Percentiles rank a stretch among this genome's conserved stretches.
Evolutionary conservation across 37 sponge, comb jelly and placozoan species (phyloP).

Genomic region (Cliona cf. orientalis): DNA sequence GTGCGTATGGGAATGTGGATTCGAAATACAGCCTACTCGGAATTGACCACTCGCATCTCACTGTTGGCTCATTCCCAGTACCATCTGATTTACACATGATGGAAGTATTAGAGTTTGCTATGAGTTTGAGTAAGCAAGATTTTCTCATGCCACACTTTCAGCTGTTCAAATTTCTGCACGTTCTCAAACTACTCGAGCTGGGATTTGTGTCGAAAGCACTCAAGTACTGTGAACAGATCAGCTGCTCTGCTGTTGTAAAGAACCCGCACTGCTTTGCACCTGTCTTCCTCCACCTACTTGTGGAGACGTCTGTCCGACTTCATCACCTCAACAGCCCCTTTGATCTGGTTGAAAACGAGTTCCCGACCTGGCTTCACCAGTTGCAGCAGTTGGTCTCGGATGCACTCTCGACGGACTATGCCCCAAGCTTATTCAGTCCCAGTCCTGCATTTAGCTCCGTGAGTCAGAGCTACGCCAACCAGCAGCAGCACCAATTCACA

Average conservation of each 20-base stretch:
- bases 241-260: slow-evolving; percentile 12
- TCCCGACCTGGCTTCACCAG: slow-evolving; percentile 63
- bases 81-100: slow-evolving; percentile 55
- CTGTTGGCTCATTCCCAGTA: slow-evolving; percentile 12
- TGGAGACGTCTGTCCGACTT: slow-evolving; percentile 43
- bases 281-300: slow-evolving; percentile 26
- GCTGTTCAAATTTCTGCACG: slow-evolving; percentile 58
- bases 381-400: slow-evolving; percentile 31
- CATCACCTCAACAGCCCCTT: slow-evolving; percentile 38
- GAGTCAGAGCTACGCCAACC: slow-evolving; percentile 34
- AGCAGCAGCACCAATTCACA: not conserved
- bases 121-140: slow-evolving; percentile 61
- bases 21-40: slow-evolving; percentile 71
- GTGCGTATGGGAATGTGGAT: slow-evolving; percentile 35
- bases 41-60: slow-evolving; percentile 12
- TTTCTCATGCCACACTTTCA: slow-evolving; percentile 69
- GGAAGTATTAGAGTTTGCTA: slow-evolving; percentile 76
- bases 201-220: slow-evolving; percentile 55
- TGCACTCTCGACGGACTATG: slow-evolving; percentile 8
- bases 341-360: slow-evolving; percentile 63
- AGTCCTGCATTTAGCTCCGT: slow-evolving; percentile 56
- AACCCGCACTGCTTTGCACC: slow-evolving; percentile 6
- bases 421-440: slow-evolving; percentile 22
- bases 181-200: slow-evolving; percentile 54
- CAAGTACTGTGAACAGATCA: slow-evolving; percentile 72